Conservation (phyloP, 2,797 vertebrate species). For the Botia almorhae region DNA sequence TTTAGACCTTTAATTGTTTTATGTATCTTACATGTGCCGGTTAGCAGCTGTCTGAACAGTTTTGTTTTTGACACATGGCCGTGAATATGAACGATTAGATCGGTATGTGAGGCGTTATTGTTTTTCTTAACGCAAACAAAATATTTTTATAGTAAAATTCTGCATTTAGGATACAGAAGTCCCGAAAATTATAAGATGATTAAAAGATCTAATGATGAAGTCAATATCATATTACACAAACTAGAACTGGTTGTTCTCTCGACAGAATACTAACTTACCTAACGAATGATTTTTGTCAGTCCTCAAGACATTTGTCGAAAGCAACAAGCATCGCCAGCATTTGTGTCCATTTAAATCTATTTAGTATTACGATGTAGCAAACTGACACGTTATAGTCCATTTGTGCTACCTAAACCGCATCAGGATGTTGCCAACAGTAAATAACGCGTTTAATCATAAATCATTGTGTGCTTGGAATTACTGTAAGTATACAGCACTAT, state of each 20-base stretch:
- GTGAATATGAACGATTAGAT: constrained; percentile 23
- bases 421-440: background rate
- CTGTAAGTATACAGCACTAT: constrained; percentile 10
- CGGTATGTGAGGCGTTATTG: background rate
- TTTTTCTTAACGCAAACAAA: constrained; percentile 11
- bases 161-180: background rate
- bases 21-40: background rate
- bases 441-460: background rate
- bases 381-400: background rate
- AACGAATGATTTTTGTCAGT: background rate
- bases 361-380: constrained; percentile 26
- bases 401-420: constrained; percentile 3
- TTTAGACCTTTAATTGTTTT: constrained; percentile 22
- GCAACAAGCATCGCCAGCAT: background rate
- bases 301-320: background rate
- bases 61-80: background rate
- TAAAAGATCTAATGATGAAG: background rate
- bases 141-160: constrained; percentile 24
- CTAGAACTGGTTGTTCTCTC: background rate
- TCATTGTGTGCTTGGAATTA: background rate
- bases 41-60: too few relatives aligned
- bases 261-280: background rate
- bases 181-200: too few relatives aligned
- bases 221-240: background rate
- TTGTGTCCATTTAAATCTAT: background rate